phyloP scores from a whole-genome alignment of 1,140 invertebrate species.

The Pogonus chalceus region DNA sequence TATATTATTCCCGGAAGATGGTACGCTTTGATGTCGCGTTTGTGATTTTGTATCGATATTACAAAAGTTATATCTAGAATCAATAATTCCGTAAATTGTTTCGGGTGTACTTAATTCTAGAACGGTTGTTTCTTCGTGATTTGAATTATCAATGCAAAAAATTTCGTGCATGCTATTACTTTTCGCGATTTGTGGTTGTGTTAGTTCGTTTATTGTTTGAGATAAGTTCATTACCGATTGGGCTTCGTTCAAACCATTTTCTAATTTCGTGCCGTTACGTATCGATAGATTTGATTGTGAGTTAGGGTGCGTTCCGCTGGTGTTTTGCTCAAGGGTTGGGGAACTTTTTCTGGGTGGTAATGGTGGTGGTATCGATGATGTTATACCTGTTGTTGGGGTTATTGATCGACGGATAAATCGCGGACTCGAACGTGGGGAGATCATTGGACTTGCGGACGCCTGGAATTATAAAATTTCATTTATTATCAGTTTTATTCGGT shows the following conservation, averaged over 20 bases:
- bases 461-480: conserved; percentile 19
- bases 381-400: conserved; percentile 24
- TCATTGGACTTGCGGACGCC: conserved; percentile 42
- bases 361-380: conserved; percentile 24
- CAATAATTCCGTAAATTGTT: conserved; percentile 54
- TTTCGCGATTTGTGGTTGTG: conserved; percentile 26
- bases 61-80: conserved; percentile 36
- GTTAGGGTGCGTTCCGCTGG: conserved; percentile 10
- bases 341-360: conserved; percentile 31
- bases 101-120: conserved; percentile 44
- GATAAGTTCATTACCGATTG: conserved; percentile 27
- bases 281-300: not conserved
- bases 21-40: conserved; percentile 29
- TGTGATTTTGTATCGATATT: conserved; percentile 23
- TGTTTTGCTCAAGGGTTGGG: conserved; percentile 27
- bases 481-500: too few species aligned
- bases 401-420: conserved; percentile 33
- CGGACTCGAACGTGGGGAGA: conserved; percentile 44
- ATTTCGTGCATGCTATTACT: conserved; percentile 32
- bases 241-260: conserved; percentile 23
- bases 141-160: conserved; percentile 1
- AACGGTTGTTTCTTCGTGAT: conserved; percentile 15
- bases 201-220: conserved; percentile 19
- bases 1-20: conserved; percentile 22
- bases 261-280: not conserved